phyloP scores from a whole-genome alignment of 2,113 vertebrate species.

The Crotalus tigris region DNA sequence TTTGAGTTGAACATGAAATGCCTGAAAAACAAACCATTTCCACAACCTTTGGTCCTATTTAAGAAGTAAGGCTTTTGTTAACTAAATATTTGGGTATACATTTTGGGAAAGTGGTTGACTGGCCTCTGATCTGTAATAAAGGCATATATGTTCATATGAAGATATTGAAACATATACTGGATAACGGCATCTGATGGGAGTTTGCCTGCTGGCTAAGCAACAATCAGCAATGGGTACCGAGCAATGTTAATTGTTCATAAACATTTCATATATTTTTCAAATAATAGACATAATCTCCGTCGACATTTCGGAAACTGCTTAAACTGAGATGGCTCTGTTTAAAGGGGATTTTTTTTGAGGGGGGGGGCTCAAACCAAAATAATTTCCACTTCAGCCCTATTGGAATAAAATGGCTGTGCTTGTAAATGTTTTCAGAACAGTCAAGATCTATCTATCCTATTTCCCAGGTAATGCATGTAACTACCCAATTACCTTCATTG shows the following conservation, averaged over 20 bases:
- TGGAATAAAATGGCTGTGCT: neutral
- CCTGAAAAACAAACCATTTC: neutral
- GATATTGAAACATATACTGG: neutral
- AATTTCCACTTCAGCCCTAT: neutral
- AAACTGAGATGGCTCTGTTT: neutral
- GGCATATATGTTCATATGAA: neutral
- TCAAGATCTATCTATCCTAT: neutral
- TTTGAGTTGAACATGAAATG: neutral
- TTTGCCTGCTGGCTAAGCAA: neutral
- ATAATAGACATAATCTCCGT: neutral
- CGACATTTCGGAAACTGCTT: neutral
- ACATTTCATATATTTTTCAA: neutral
- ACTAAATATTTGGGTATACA: neutral
- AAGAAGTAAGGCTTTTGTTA: neutral
- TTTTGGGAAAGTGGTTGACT: neutral
- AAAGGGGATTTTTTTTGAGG: neutral
- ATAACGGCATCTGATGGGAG: neutral
- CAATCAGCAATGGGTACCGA: neutral
- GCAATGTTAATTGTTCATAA: neutral
- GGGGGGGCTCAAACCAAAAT: neutral
- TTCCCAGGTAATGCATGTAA: no score
- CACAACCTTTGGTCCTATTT: neutral
- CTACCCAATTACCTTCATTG: neutral
- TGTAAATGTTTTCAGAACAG: neutral
- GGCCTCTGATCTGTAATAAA: neutral